phyloP scores from a whole-genome alignment of 2,113 vertebrate species.

The Callipepla californica region DNA sequence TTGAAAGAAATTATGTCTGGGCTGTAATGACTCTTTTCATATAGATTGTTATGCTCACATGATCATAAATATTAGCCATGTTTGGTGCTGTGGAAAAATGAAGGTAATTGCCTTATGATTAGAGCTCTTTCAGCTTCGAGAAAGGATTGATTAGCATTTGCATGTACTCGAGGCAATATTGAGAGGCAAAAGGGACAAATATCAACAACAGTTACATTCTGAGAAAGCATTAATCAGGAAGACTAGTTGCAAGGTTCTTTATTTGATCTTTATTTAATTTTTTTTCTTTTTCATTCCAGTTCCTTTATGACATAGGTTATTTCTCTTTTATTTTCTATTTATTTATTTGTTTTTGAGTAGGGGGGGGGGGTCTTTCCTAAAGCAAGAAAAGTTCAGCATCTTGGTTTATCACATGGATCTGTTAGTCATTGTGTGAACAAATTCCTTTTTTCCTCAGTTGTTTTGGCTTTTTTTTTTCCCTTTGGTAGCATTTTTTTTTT shows the following conservation, averaged over 20 bases:
- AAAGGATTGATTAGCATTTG: slow-evolving; percentile 84
- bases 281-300: slow-evolving; percentile 50
- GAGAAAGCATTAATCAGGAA: slow-evolving; percentile 72
- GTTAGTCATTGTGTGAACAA: slow-evolving; percentile 40
- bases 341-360: too few species aligned
- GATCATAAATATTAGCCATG: slow-evolving; percentile 87
- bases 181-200: slow-evolving; percentile 73
- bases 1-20: slow-evolving; percentile 79
- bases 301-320: too few species aligned
- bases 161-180: slow-evolving; percentile 79
- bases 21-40: slow-evolving; percentile 81
- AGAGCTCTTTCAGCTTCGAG: slow-evolving; percentile 81
- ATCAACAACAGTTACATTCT: slow-evolving; percentile 74
- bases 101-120: slow-evolving; percentile 87
- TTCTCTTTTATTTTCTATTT: too few species aligned
- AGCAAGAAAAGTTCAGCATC: too few species aligned
- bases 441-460: slow-evolving; percentile 68
- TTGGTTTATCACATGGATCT: too few species aligned
- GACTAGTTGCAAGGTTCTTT: slow-evolving; percentile 54
- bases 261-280: background rate
- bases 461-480: background rate
- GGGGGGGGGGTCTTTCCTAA: too few species aligned
- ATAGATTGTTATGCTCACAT: slow-evolving; percentile 84
- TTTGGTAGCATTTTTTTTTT: slow-evolving; percentile 72
- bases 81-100: slow-evolving; percentile 84